These are phyloP conservation scores for Carlito syrichta DNA, from an alignment of 2,113 vertebrate genomes.

Conservation along the genomic window DNA sequence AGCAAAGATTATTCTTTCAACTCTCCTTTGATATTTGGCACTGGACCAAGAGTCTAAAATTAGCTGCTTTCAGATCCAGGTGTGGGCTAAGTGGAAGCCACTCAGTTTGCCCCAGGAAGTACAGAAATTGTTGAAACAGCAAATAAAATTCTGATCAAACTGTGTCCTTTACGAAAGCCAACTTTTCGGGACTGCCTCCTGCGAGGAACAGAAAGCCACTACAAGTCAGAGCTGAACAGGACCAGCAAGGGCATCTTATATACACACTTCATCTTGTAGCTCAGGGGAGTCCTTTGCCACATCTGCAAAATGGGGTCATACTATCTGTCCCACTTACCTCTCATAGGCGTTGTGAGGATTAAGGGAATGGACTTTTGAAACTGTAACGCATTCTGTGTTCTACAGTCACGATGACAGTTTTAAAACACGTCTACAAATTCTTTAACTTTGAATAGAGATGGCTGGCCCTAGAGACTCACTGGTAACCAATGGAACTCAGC, in stretches of 20 bases:
- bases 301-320: neutral
- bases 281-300: neutral
- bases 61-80: slow-evolving; percentile 48
- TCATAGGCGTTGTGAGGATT: neutral
- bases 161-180: neutral
- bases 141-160: neutral
- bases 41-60: slow-evolving; percentile 52
- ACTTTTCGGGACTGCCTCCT: neutral
- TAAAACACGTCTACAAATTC: neutral
- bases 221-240: neutral
- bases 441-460: neutral
- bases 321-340: neutral
- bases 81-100: slow-evolving; percentile 25
- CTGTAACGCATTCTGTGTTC: neutral
- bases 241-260: neutral
- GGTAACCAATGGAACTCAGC: neutral
- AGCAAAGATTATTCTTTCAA: slow-evolving; percentile 57
- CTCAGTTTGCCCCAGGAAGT: slow-evolving; percentile 4
- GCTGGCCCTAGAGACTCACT: neutral
- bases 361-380: neutral
- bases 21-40: slow-evolving; percentile 53
- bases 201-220: neutral
- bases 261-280: neutral
- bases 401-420: neutral
- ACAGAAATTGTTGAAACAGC: slow-evolving; percentile 9